These are phyloP conservation scores for Borostomias antarcticus DNA, from an alignment of 2,797 vertebrate species.

Conservation along the genomic window DNA sequence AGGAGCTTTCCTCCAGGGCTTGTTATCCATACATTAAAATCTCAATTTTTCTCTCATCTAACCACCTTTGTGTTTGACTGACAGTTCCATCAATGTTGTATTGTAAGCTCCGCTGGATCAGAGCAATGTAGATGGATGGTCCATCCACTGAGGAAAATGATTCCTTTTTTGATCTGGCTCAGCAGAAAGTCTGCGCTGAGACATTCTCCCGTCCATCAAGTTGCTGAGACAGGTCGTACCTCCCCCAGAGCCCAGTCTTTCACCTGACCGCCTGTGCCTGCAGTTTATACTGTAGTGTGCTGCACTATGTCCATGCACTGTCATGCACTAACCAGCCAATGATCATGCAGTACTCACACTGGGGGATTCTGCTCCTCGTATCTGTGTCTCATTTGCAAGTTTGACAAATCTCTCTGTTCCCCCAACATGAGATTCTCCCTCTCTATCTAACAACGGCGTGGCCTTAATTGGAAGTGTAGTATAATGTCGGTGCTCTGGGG, in stretches of 20 bases:
- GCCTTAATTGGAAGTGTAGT: constrained; percentile 63
- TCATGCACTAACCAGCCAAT: neutral
- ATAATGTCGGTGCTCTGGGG: constrained; percentile 54
- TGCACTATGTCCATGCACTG: constrained; percentile 38
- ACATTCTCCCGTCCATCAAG: constrained; percentile 42
- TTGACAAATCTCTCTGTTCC: constrained; percentile 53
- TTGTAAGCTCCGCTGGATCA: constrained; percentile 31
- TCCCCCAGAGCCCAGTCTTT: constrained; percentile 29
- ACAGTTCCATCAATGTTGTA: constrained; percentile 40
- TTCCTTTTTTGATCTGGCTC: constrained; percentile 47
- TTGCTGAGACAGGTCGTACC: constrained; percentile 25
- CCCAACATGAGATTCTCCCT: constrained; percentile 42
- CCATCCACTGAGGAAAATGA: constrained; percentile 21
- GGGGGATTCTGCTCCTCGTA: constrained; percentile 33
- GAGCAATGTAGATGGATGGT: constrained; percentile 24
- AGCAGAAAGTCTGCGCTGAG: constrained; percentile 43
- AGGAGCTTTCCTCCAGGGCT: constrained; percentile 22
- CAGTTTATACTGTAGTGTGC: constrained; percentile 46
- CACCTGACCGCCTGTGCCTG: constrained; percentile 48
- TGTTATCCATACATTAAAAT: constrained; percentile 44
- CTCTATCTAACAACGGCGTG: constrained; percentile 22
- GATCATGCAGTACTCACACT: constrained; percentile 15
- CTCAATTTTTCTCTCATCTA: constrained; percentile 48
- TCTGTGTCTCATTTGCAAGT: constrained; percentile 56
- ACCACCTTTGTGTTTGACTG: constrained; percentile 43